Evolutionary conservation across 2,113 vertebrate species (phyloP), one percentile per base, ranked within the genome.

Genomic region (Cyphomyrus discorhynchus): DNA sequence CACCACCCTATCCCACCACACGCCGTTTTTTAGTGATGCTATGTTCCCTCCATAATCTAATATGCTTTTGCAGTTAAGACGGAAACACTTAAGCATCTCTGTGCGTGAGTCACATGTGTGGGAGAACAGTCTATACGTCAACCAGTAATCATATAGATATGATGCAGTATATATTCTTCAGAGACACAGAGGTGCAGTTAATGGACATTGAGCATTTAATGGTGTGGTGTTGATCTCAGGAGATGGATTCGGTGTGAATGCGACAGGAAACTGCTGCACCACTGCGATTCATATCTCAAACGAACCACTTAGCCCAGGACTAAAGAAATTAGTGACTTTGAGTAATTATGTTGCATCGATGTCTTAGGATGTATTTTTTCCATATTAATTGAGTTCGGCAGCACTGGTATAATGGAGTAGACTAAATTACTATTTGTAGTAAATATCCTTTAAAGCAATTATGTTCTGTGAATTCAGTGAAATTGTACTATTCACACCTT

Each of bases 11-110:
- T 21, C 8, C 6, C 21, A 11, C 3, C 82, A 47, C 39, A 47
- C 8, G 27, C 45, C 0, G 17, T 90, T 88, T 91, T 49, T 70
- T 62, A 91, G 88, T 86, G 88, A 92, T 86, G 89, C 47, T 91
- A 91, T 91, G 86, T 83, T 87, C 62, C 39, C n/a, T 89, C 90
- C 35, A 70, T 58, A 89, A 91, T 90, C 46, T 90, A 88, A 91
- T 92, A 92, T 58, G 86, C 88, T 80, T 89, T 56, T 66, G 35
- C 87, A 87, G 89, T 84, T 90, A 89, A 47, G 88, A 87, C 82
- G 47, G 77, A 45, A 84, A 70, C 45, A 88, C 66, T 74, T 84
- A 35, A 86, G 47, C 46, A 70, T 70, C 62, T 87, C 90, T 89
- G 50, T 1, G 47, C 89, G 13, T 39, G 24, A 35, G 31, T 62